Evolutionary conservation across 2,888 invertebrate species (phyloP).

Genomic region (Hirtodrosophila alboralis): DNA sequence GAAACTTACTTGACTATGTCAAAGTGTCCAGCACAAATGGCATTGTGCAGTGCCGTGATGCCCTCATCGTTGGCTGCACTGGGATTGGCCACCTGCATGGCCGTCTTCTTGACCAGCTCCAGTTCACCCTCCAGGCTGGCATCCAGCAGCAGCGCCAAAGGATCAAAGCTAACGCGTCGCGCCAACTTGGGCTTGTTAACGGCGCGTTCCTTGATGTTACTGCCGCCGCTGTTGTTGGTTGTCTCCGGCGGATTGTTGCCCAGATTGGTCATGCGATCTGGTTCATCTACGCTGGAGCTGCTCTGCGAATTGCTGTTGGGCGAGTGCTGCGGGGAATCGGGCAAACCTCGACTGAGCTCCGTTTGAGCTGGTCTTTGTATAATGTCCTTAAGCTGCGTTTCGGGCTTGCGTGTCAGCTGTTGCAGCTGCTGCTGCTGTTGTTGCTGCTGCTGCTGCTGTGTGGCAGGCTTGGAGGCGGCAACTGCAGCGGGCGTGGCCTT

Average conservation of each 20-base stretch:
- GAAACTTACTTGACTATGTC: constrained; percentile 94
- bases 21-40: constrained; percentile 99
- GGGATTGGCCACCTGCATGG: constrained; percentile 96
- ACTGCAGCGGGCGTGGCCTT: constrained; percentile 86
- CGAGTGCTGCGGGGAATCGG: constrained; percentile 61
- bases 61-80: constrained; percentile 99
- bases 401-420: constrained; percentile 35
- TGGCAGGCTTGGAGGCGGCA: constrained; percentile 64
- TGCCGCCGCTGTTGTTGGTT: constrained; percentile 7
- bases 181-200: constrained; percentile 90
- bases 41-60: constrained; percentile 99
- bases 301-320: constrained; percentile 74
- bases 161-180: constrained; percentile 97
- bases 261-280: constrained; percentile 74
- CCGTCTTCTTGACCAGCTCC: constrained; percentile 97
- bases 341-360: constrained; percentile 20
- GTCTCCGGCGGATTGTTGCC: constrained; percentile 32
- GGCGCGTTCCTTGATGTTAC: constrained; percentile 85
- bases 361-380: constrained; percentile 12
- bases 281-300: constrained; percentile 82
- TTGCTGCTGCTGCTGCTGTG: constrained; percentile 26
- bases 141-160: constrained; percentile 96
- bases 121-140: constrained; percentile 99
- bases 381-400: constrained; percentile 31
- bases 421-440: constrained; percentile 26